phyloP scores from a whole-genome alignment of 1,140 invertebrate species.

The Ips nitidus region DNA sequence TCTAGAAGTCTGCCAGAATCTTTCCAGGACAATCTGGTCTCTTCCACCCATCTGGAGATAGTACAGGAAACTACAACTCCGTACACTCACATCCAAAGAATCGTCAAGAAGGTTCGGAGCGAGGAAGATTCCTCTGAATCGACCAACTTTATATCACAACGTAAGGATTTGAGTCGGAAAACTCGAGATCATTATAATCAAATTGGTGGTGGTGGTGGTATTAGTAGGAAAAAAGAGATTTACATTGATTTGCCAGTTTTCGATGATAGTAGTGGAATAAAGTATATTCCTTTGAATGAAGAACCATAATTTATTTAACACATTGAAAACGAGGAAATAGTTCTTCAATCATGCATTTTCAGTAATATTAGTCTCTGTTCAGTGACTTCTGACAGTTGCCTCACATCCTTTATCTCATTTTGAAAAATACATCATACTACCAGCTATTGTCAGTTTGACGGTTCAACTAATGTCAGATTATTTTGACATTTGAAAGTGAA shows the following conservation, averaged over 20 bases:
- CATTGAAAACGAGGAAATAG: background rate
- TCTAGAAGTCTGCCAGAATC: background rate
- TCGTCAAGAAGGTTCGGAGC: conserved; percentile 35
- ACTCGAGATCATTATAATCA: conserved; percentile 32
- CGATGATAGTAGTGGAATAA: conserved; percentile 41
- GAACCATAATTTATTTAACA: background rate
- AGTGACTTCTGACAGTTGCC: too few relatives aligned
- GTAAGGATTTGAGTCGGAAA: conserved; percentile 33
- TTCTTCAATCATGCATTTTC: too few relatives aligned
- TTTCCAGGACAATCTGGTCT: background rate
- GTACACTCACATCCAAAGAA: conserved; percentile 47
- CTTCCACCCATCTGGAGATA: background rate
- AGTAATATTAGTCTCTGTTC: too few relatives aligned
- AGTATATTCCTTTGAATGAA: conserved; percentile 47
- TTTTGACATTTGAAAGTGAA: too few relatives aligned
- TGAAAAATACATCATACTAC: too few relatives aligned
- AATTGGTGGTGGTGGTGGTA: conserved; percentile 15
- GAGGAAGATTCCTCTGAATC: background rate
- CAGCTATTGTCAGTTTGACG: too few relatives aligned
- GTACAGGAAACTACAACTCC: conserved; percentile 35
- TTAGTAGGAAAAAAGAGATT: conserved; percentile 40
- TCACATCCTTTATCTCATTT: too few relatives aligned
- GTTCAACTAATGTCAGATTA: too few relatives aligned
- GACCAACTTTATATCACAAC: conserved; percentile 14
- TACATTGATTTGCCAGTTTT: conserved; percentile 50